Percentiles rank a stretch among this genome's conserved stretches.
Conservation (phyloP, 2,888 invertebrate genomes). For the Tenthredo scrophulariae region DNA sequence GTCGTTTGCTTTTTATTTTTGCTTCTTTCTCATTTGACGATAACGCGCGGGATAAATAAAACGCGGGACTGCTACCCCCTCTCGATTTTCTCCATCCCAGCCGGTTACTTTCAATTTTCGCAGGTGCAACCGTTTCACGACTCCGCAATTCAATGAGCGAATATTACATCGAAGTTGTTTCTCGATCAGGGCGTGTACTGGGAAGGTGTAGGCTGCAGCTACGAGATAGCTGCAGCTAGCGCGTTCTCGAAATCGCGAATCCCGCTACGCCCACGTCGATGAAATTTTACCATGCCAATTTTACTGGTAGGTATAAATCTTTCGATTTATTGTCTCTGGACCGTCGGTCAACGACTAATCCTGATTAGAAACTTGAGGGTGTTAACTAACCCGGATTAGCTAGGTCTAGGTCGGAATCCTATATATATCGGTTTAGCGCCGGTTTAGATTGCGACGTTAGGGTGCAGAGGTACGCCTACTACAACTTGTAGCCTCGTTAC, state of each 20-base stretch:
- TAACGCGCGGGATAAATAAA: too few relatives aligned
- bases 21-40: too few relatives aligned
- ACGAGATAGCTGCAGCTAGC: neutral
- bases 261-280: slow-evolving; percentile 32
- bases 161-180: slow-evolving; percentile 2
- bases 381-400: slow-evolving; percentile 17
- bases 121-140: slow-evolving; percentile 32
- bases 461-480: slow-evolving; percentile 64
- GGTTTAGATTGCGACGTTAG: slow-evolving; percentile 6
- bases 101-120: slow-evolving; percentile 33
- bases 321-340: neutral
- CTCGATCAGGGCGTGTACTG: slow-evolving; percentile 35
- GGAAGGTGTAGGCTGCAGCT: neutral
- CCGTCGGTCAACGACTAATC: neutral
- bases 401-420: slow-evolving; percentile 67
- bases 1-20: too few relatives aligned
- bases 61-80: neutral
- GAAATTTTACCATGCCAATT: too few relatives aligned
- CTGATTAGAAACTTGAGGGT: neutral
- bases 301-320: neutral
- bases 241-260: slow-evolving; percentile 29
- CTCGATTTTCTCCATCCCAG: neutral
- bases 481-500: slow-evolving; percentile 70
- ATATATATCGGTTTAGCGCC: neutral
- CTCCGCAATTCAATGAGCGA: slow-evolving; percentile 23